Percentiles rank a stretch among this genome's conserved stretches.
phyloP scores from a whole-genome alignment of 2,797 vertebrate genomes.

The Eupleurogrammus muticus region DNA sequence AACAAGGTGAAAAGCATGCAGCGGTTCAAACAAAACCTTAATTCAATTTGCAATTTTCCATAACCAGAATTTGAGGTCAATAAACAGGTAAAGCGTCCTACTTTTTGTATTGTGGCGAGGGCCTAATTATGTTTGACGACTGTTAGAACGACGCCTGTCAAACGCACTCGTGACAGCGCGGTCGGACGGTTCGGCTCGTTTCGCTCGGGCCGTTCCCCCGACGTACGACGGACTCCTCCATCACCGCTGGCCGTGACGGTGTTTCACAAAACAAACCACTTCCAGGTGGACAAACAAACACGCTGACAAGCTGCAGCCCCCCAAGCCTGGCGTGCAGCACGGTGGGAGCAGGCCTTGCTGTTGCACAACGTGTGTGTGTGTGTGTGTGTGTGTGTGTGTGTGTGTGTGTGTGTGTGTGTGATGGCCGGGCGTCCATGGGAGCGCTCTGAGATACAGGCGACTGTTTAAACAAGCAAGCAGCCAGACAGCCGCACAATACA shows the following conservation, averaged over 20 bases:
- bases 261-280: slow-evolving; percentile 72
- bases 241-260: slow-evolving; percentile 40
- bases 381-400: slow-evolving; percentile 13
- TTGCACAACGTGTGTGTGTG: slow-evolving; percentile 45
- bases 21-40: not conserved
- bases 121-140: not conserved
- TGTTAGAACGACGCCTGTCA: not conserved
- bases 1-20: not conserved
- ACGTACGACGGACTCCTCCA: slow-evolving; percentile 43
- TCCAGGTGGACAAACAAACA: slow-evolving; percentile 85
- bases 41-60: not conserved
- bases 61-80: not conserved
- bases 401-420: slow-evolving; percentile 7
- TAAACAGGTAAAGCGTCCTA: no score
- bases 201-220: slow-evolving; percentile 13
- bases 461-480: slow-evolving; percentile 68
- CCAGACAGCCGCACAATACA: slow-evolving; percentile 56
- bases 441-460: slow-evolving; percentile 35
- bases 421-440: slow-evolving; percentile 33
- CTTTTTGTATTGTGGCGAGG: not conserved
- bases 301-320: slow-evolving; percentile 40
- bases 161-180: not conserved
- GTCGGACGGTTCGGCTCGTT: not conserved
- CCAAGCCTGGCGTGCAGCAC: slow-evolving; percentile 11
- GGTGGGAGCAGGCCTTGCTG: slow-evolving; percentile 28